Percentiles rank a stretch among this genome's conserved stretches.
These are phyloP conservation scores for Drosophila niveifrons DNA, from an alignment of 2,888 invertebrate genomes.

Conservation along the genomic window DNA sequence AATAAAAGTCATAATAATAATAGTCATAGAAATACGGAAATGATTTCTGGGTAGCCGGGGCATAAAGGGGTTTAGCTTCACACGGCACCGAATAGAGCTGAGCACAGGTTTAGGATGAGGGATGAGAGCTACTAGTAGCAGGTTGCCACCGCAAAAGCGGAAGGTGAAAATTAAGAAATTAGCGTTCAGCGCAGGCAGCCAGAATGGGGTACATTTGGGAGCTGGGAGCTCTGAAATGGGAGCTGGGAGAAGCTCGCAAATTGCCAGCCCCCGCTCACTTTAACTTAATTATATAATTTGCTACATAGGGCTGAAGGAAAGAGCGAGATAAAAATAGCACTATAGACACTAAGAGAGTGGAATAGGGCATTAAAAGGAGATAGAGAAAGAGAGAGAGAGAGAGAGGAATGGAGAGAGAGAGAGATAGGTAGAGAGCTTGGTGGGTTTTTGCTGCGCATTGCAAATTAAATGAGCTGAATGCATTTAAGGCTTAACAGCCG, in stretches of 20 bases:
- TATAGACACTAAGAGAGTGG: neutral
- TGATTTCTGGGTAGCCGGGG: constrained; percentile 56
- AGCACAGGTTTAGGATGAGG: constrained; percentile 4
- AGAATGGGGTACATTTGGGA: constrained; percentile 50
- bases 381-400: neutral
- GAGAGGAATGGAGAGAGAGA: constrained; percentile 1
- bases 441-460: constrained; percentile 51
- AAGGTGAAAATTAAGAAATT: constrained; percentile 84
- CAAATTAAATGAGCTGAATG: constrained; percentile 78
- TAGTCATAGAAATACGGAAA: constrained; percentile 77
- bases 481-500: constrained; percentile 75
- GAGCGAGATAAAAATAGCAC: constrained; percentile 7
- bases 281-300: constrained; percentile 82
- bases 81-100: constrained; percentile 47
- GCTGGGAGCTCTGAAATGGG: constrained; percentile 10
- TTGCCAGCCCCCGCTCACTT: constrained; percentile 68
- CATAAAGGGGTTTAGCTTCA: constrained; percentile 61
- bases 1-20: constrained; percentile 82
- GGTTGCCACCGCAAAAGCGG: constrained; percentile 68
- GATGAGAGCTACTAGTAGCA: constrained; percentile 16
- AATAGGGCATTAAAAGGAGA: neutral
- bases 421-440: constrained; percentile 10
- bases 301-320: constrained; percentile 18
- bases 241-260: constrained; percentile 43
- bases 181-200: constrained; percentile 49